Conservation (phyloP, 2,888 invertebrate genomes). For the Psococerastis gibbosa region DNA sequence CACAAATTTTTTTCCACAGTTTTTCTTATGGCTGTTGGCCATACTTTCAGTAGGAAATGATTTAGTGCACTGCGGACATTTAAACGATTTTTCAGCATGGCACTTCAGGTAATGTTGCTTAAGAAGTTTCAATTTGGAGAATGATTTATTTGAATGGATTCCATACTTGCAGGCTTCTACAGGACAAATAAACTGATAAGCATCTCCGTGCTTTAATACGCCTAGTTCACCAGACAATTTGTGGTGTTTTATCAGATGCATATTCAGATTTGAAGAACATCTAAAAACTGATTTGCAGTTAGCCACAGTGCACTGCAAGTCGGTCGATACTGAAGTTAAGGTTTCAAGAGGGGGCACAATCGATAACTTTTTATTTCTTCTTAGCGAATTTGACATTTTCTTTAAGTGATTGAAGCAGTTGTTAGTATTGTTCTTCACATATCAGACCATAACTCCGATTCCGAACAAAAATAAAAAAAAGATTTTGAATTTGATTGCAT, state of each 20-base stretch:
- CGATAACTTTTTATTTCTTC: neutral
- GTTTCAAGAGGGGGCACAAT: neutral
- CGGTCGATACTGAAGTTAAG: neutral
- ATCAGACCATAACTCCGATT: no score
- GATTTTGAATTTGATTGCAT: no score
- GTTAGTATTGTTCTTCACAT: no score
- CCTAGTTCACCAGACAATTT: neutral
- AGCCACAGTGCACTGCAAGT: neutral
- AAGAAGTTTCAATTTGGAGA: conserved; percentile 1
- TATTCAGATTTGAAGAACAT: conserved; percentile 5
- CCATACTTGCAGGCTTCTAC: neutral
- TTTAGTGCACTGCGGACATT: neutral
- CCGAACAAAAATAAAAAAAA: no score
- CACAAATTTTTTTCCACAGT: neutral
- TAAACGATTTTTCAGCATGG: neutral
- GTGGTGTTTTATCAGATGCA: conserved; percentile 7
- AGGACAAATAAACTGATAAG: conserved; percentile 5
- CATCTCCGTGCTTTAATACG: neutral
- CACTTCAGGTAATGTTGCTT: conserved; percentile 5
- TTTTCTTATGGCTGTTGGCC: neutral
- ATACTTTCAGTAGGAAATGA: neutral
- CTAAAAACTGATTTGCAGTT: neutral
- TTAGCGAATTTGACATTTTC: no score
- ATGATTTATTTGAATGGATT: neutral
- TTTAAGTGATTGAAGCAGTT: no score